Evolutionary conservation across 2,888 invertebrate species (phyloP), one percentile per base, ranked within the genome.

Genomic region (Pogonocherus hispidulus): DNA sequence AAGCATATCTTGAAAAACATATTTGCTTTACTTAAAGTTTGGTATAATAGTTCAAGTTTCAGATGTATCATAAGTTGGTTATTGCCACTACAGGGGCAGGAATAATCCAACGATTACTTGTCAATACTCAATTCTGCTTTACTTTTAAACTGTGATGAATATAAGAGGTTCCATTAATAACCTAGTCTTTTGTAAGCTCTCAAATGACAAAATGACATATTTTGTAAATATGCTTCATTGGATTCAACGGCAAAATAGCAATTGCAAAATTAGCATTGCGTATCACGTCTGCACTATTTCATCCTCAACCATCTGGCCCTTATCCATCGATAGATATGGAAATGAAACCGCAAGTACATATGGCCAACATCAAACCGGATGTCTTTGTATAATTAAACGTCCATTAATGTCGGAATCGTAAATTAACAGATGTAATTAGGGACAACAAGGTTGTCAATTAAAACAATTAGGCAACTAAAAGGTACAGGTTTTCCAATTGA

Each of bases 281-380:
- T 14, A n/a, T 3, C 41, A 16, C 11, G 11, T 14, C n/a, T 41
- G 41, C 41, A 41, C n/a, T 41, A 41, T 41, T n/a, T 41, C 41
- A 41, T 41, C 41, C 41, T 41, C 41, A 41, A 41, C 11, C 41
- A 41, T 41, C 41, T 11, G 41, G 41, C 41, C 41, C 41, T 41
- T 41, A 41, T 41, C 41, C n/a, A n/a, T n/a, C n/a, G 4, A 14
- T 41, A 41, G 41, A 41, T 41, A 41, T 41, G 41, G 41, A n/a
- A 41, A 41, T 41, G 41, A 14, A 41, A 41, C 41, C n/a, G n/a
- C 41, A 41, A 16, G 41, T 41, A 41, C 41, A 41, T 41, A 41
- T 41, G 41, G 41, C 1, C 3, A 14, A 41, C 41, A 16, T 41
- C 11, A 41, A 41, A 11, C 14, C 16, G 41, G n/a, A 41, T 41